Evolutionary conservation across 37 sponge, comb jelly and placozoan genomes (phyloP).

Genomic region (Eunapius fragilis): DNA sequence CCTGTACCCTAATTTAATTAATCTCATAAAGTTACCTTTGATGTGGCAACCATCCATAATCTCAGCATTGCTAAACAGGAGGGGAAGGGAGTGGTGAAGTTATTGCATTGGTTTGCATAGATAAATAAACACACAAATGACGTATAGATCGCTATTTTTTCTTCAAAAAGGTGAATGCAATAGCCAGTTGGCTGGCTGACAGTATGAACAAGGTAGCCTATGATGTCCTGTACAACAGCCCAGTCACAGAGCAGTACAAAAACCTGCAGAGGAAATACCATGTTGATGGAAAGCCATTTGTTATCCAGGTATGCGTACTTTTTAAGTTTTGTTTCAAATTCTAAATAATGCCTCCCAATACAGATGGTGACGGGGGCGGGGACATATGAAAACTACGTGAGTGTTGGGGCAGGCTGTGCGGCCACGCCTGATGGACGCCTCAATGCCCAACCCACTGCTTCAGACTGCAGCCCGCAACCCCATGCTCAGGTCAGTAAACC

Average conservation of each 20-base stretch:
- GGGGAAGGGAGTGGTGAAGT: no score
- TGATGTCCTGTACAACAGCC: conserved; percentile 34
- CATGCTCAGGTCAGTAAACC: conserved; percentile 16
- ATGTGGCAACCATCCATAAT: no score
- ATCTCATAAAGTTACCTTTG: no score
- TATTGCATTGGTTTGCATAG: no score
- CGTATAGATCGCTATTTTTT: not conserved
- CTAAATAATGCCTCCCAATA: not conserved
- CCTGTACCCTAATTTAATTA: no score
- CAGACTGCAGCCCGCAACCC: conserved; percentile 56
- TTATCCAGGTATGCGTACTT: conserved; percentile 25
- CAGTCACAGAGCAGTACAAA: not conserved
- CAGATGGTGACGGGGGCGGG: conserved; percentile 50
- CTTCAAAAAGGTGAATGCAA: conserved; percentile 23
- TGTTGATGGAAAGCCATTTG: conserved; percentile 30
- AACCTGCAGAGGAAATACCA: conserved; percentile 1
- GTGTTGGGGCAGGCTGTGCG: conserved; percentile 34
- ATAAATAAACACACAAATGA: no score
- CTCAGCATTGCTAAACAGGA: no score
- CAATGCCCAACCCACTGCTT: conserved; percentile 47
- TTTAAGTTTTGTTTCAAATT: not conserved
- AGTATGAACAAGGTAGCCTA: conserved; percentile 36
- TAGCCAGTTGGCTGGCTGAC: conserved; percentile 44
- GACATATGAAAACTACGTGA: conserved; percentile 47
- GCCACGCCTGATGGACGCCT: conserved; percentile 59